Evolutionary conservation across 2,797 vertebrate species (phyloP).

Genomic region (Pyrocephalus nanus): DNA sequence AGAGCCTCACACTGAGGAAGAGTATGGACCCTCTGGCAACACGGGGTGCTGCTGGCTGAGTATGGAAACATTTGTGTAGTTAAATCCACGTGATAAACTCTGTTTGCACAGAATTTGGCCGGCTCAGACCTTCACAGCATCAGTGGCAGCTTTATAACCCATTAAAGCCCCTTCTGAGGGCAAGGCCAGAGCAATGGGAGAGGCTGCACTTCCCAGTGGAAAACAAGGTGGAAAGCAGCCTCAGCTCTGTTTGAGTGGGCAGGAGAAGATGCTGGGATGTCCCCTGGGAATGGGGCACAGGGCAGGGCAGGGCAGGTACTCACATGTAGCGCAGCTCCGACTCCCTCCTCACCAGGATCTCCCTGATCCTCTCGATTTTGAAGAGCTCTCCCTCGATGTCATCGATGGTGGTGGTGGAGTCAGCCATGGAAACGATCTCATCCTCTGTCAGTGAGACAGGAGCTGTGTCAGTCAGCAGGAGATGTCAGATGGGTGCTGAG

Average conservation of each 20-base stretch:
- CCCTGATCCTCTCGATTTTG: slow-evolving; percentile 87
- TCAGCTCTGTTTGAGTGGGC: not conserved
- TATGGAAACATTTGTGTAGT: not conserved
- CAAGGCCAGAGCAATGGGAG: not conserved
- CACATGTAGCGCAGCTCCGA: slow-evolving; percentile 93
- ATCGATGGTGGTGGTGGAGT: slow-evolving; percentile 83
- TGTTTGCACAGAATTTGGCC: not conserved
- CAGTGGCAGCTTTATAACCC: not conserved
- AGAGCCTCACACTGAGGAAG: not conserved
- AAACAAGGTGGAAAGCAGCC: not conserved
- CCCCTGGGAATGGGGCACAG: not conserved
- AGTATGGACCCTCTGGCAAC: not conserved
- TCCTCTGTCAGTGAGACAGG: slow-evolving; percentile 65
- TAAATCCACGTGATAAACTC: not conserved
- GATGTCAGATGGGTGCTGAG: not conserved
- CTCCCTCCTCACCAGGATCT: slow-evolving; percentile 87
- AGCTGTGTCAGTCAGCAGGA: not conserved
- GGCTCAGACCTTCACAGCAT: not conserved
- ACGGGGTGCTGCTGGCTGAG: accelerated
- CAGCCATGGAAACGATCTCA: slow-evolving; percentile 86
- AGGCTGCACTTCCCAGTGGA: not conserved
- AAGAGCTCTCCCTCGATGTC: slow-evolving; percentile 89
- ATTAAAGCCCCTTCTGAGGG: accelerated
- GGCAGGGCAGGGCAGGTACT: not conserved
- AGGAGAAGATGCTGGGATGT: accelerated